Base-by-base conservation (phyloP, 1,140 invertebrate species). In the Drosophila novamexicana region DNA sequence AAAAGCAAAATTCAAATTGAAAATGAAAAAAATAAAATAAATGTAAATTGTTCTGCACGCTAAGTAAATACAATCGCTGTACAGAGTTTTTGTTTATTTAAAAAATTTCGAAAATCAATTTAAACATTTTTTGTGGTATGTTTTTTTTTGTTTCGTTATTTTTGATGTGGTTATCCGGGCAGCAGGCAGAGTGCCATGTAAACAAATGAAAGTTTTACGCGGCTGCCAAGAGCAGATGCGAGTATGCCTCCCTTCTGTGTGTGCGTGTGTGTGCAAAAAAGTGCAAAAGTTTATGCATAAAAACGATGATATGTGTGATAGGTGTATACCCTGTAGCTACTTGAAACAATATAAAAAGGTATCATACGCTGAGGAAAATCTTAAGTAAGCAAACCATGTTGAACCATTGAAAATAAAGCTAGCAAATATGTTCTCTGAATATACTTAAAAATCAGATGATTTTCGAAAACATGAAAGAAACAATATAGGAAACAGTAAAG, bases 91-190 rank as follows among this genome's bases (percentile, higher is more conserved):
- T 83, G 83, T 88, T 88, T 88, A 88, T 88, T 88, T 88, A 80
- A 77, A 39, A 89, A 79, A 75, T 85, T 89, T 80, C 75, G 59
- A 83, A 86, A 88, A 88, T 88, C 83, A 88, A 88, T 88, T 88
- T 88, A 71, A 70, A 77, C 83, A 79, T 81, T 67, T 70, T 71
- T 58, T 32, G 22, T 58, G 54, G 7, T 12, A 6, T 29, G 18
- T 44, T 44, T 39, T 44, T 39, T 32, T 44, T 44, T 4, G 6
- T 29, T 54, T 18, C 10, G 9, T 47, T 89, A 89, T 88, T 88
- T 88, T 89, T 80, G 79, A 86, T 89, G 84, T 89, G 84, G 83
- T 88, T 89, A 86, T 82, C 84, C 84, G 79, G 72, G 70, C 62
- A 67, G 58, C 81, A 85, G 63, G 74, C 77, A 72, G 50, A 63